Evolutionary conservation across 1,140 invertebrate genomes (phyloP).

Genomic region (Aphidius ervi): DNA sequence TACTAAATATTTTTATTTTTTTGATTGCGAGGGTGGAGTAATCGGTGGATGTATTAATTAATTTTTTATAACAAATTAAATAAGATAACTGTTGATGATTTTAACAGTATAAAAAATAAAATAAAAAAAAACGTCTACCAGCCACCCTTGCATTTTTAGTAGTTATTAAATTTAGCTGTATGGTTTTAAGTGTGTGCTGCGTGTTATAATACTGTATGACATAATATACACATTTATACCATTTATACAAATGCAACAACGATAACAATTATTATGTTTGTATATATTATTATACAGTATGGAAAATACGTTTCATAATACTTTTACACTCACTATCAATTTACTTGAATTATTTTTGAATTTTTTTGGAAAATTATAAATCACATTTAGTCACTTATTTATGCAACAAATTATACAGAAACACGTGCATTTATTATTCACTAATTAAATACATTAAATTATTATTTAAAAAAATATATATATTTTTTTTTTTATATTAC

Average conservation of each 20-base stretch:
- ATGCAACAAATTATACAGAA: too few species aligned
- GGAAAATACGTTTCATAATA: too few species aligned
- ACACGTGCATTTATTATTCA: too few species aligned
- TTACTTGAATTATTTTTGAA: too few species aligned
- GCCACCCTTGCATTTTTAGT: conserved; percentile 37
- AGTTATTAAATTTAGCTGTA: conserved; percentile 43
- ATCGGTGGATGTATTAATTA: conserved; percentile 28
- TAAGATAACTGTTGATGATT: conserved; percentile 16
- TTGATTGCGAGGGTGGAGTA: conserved; percentile 37
- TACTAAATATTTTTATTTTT: conserved; percentile 24
- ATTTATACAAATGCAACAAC: neutral
- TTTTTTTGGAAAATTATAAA: too few species aligned
- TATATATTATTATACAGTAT: too few species aligned
- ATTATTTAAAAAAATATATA: too few species aligned
- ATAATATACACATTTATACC: neutral
- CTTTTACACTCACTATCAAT: too few species aligned
- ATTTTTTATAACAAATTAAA: conserved; percentile 7
- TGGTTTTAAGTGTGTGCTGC: conserved; percentile 39
- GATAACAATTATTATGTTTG: too few species aligned
- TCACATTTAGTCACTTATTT: too few species aligned
- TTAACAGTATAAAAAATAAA: conserved; percentile 16
- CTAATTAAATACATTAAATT: too few species aligned
- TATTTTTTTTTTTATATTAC: too few species aligned
- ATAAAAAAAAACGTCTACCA: conserved; percentile 28
- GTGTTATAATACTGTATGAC: conserved; percentile 28